phyloP scores from a whole-genome alignment of 2,113 vertebrate genomes.

The Poecilia latipinna region DNA sequence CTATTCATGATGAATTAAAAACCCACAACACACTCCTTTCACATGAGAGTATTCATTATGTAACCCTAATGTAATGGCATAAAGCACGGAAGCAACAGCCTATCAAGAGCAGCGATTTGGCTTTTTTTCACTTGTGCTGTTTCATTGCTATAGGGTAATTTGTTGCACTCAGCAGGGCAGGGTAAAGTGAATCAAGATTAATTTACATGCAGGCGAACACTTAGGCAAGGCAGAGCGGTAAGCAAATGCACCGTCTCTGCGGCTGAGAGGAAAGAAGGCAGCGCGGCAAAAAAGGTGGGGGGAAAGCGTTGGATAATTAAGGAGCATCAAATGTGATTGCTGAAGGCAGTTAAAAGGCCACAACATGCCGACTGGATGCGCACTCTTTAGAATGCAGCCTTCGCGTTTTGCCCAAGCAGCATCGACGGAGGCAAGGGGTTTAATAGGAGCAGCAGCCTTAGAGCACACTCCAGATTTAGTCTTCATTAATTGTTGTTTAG shows the following conservation, averaged over 20 bases:
- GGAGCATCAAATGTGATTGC: slow-evolving; percentile 97
- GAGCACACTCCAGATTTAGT: slow-evolving; percentile 32
- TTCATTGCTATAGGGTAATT: slow-evolving; percentile 99
- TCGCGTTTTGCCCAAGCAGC: slow-evolving; percentile 35
- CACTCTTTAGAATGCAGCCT: slow-evolving; percentile 49
- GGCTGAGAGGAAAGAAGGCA: slow-evolving; percentile 90
- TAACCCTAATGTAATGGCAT: slow-evolving; percentile 97
- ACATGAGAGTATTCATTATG: slow-evolving; percentile 98
- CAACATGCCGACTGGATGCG: slow-evolving; percentile 83
- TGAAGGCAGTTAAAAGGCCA: slow-evolving; percentile 88
- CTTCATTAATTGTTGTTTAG: slow-evolving; percentile 55
- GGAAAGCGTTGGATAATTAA: slow-evolving; percentile 90
- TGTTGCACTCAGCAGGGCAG: slow-evolving; percentile 99
- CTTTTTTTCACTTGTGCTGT: slow-evolving; percentile 94
- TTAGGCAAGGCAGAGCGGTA: slow-evolving; percentile 93
- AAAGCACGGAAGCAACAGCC: slow-evolving; percentile 95
- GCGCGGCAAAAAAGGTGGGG: slow-evolving; percentile 69
- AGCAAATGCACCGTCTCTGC: slow-evolving; percentile 97
- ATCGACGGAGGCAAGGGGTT: slow-evolving; percentile 40
- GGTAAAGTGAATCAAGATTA: slow-evolving; percentile 99
- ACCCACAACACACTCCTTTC: slow-evolving; percentile 97
- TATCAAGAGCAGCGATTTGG: slow-evolving; percentile 97
- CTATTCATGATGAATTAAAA: slow-evolving; percentile 98
- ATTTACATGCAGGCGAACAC: slow-evolving; percentile 99
- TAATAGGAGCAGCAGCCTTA: slow-evolving; percentile 48